These are phyloP conservation scores for Lycaon pictus DNA, from an alignment of 2,113 vertebrate genomes.

Conservation along the genomic window DNA sequence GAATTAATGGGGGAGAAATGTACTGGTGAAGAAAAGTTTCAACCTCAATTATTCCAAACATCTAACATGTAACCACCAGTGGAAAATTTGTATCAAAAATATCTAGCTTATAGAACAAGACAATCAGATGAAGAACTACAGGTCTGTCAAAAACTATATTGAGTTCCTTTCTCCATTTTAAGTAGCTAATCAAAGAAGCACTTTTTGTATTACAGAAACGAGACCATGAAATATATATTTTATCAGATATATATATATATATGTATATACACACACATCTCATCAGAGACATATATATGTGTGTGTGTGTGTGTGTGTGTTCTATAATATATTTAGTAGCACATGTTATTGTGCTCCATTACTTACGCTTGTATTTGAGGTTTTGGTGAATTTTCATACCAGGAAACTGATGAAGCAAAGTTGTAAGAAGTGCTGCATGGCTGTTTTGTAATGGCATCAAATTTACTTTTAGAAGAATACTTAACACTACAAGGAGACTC, in stretches of 20 bases:
- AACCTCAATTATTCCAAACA: not conserved
- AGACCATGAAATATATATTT: not conserved
- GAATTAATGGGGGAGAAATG: not conserved
- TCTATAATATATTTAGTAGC: not conserved
- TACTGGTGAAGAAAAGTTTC: not conserved
- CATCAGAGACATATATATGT: too few species aligned
- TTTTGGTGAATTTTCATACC: conserved; percentile 94
- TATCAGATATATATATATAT: not conserved
- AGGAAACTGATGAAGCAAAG: conserved; percentile 87
- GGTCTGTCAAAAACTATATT: not conserved
- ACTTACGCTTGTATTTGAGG: conserved; percentile 97
- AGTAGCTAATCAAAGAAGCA: conserved; percentile 11
- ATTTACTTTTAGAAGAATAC: conserved; percentile 87
- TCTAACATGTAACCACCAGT: conserved; percentile 18
- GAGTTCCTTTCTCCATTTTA: not conserved
- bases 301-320: not conserved
- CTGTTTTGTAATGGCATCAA: conserved; percentile 89
- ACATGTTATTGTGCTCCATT: conserved; percentile 1
- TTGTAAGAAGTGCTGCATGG: conserved; percentile 84
- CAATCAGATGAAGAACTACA: not conserved
- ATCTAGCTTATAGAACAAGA: not conserved
- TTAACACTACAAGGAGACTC: conserved; percentile 88
- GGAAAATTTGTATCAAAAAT: conserved; percentile 5
- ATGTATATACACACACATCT: not conserved
- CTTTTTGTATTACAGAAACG: conserved; percentile 21